phyloP scores from a whole-genome alignment of 2,797 vertebrate species.

The Cuculus canorus region DNA sequence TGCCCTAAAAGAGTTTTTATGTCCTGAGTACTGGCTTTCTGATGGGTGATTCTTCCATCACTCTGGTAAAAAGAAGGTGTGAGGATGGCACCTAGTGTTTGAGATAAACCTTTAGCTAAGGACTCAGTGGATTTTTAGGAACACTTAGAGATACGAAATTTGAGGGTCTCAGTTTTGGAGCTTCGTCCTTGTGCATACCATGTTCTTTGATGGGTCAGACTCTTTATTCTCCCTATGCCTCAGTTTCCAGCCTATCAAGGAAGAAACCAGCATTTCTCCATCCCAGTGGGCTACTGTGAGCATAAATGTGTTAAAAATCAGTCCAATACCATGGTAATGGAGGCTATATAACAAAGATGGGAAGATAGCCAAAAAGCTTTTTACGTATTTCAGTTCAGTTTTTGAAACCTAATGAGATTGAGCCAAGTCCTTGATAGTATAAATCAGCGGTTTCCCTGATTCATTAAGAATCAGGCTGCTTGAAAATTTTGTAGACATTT shows the following conservation, averaged over 20 bases:
- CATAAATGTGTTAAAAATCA: not conserved
- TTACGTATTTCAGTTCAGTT: not conserved
- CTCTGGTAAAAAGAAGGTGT: not conserved
- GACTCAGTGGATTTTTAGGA: not conserved
- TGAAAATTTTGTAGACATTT: not conserved
- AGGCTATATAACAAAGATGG: not conserved
- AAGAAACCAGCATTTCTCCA: not conserved
- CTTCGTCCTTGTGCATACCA: not conserved
- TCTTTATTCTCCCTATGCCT: not conserved
- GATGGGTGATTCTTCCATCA: not conserved
- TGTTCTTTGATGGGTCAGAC: not conserved
- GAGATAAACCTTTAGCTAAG: not conserved
- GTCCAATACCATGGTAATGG: not conserved
- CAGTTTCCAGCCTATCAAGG: not conserved
- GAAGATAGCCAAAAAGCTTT: not conserved
- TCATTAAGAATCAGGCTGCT: not conserved
- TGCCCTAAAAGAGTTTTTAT: not conserved
- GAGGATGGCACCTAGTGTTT: not conserved
- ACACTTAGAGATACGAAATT: not conserved
- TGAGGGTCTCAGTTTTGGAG: not conserved
- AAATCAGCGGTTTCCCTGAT: not conserved
- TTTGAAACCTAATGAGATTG: not conserved
- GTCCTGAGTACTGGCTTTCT: not conserved
- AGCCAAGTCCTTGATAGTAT: not conserved
- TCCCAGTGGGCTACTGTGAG: not conserved